Evolutionary conservation across 2,888 invertebrate genomes (phyloP).

Genomic region (Pterostichus madidus): DNA sequence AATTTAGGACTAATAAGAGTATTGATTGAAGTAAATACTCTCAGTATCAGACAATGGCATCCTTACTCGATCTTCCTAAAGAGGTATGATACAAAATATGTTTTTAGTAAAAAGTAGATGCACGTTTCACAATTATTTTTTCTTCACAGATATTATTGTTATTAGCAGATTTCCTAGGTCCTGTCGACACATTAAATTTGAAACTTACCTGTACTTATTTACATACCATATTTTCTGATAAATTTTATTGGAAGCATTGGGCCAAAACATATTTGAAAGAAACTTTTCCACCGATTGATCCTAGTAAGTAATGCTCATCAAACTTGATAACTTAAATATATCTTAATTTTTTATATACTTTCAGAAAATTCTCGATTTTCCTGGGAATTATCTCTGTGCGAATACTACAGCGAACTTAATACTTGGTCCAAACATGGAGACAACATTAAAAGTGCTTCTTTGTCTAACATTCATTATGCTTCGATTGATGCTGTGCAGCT

Average conservation of each 20-base stretch:
- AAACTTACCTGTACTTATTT: conserved; percentile 32
- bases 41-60: conserved; percentile 24
- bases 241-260: conserved; percentile 53
- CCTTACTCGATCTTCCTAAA: conserved; percentile 47
- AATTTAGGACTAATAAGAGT: background rate
- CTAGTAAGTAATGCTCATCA: conserved; percentile 5
- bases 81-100: conserved; percentile 45
- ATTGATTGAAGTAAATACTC: background rate
- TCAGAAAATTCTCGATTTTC: conserved; percentile 16
- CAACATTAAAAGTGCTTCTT: background rate
- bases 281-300: conserved; percentile 32
- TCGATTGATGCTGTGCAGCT: conserved; percentile 81
- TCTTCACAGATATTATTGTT: conserved; percentile 27
- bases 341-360: background rate
- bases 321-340: background rate
- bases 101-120: background rate
- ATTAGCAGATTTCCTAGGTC: conserved; percentile 52
- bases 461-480: conserved; percentile 78
- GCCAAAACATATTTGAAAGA: conserved; percentile 44
- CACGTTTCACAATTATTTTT: conserved; percentile 3
- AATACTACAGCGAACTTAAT: conserved; percentile 4
- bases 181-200: conserved; percentile 31
- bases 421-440: background rate
- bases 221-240: conserved; percentile 28
- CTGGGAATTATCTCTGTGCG: conserved; percentile 33